phyloP scores from a whole-genome alignment of 2,797 vertebrate genomes.

The Lepilemur ruficaudatus region DNA sequence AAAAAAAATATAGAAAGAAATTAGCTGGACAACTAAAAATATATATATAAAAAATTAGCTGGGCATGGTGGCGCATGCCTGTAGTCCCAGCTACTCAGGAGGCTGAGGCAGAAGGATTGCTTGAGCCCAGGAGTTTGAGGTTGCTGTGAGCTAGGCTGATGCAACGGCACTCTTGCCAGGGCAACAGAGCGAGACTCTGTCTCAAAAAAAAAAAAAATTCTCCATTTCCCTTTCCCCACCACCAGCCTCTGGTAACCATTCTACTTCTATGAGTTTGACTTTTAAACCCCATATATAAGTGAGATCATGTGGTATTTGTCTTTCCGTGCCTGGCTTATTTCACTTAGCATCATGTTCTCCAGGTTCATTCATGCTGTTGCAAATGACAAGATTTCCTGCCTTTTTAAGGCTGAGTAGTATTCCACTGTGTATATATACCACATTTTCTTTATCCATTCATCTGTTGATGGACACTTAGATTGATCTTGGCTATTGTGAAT shows the following conservation, averaged over 20 bases:
- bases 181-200: too few relatives aligned
- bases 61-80: too few relatives aligned
- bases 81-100: too few relatives aligned
- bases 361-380: background rate
- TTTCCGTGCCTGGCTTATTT: background rate
- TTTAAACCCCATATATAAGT: background rate
- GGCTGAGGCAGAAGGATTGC: too few relatives aligned
- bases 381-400: background rate
- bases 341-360: background rate
- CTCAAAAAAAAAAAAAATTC: background rate
- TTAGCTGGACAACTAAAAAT: too few relatives aligned
- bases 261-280: background rate
- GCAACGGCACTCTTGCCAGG: too few relatives aligned
- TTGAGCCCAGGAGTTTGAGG: too few relatives aligned
- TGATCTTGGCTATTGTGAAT: background rate
- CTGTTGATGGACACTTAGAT: background rate
- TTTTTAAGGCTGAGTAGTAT: background rate
- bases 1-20: too few relatives aligned
- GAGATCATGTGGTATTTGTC: background rate
- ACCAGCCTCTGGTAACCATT: background rate
- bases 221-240: background rate
- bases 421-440: background rate
- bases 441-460: background rate
- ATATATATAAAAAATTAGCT: too few relatives aligned
- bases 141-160: too few relatives aligned